Conservation (phyloP, 1,140 invertebrate genomes). For the Sminthurides bifidus region DNA sequence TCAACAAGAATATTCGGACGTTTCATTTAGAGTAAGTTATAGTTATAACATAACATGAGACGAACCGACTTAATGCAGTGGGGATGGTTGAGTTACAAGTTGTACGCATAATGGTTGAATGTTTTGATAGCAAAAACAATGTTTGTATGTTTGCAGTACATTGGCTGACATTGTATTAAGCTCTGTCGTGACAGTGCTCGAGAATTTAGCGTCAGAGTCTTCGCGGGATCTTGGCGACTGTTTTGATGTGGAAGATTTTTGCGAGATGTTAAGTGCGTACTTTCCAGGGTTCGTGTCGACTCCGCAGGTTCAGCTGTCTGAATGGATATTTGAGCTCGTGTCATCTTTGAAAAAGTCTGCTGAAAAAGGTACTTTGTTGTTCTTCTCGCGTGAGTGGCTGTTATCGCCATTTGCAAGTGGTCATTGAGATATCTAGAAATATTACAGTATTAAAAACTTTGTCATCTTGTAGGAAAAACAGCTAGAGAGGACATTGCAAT, state of each 20-base stretch:
- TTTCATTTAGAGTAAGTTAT: slow-evolving; percentile 51
- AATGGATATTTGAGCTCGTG: slow-evolving; percentile 74
- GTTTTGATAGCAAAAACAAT: neutral
- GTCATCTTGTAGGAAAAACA: slow-evolving; percentile 6
- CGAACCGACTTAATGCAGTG: too few species aligned
- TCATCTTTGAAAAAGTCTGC: slow-evolving; percentile 42
- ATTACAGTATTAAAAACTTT: neutral
- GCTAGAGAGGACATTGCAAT: slow-evolving; percentile 10
- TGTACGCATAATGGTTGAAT: neutral
- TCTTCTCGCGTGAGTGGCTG: too few species aligned
- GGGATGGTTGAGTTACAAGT: too few species aligned
- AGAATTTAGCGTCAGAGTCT: slow-evolving; percentile 57
- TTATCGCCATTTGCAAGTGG: too few species aligned
- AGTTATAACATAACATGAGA: too few species aligned
- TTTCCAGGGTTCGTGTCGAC: slow-evolving; percentile 72
- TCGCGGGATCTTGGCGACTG: slow-evolving; percentile 42
- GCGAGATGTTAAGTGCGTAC: slow-evolving; percentile 80
- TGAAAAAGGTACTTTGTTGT: slow-evolving; percentile 17
- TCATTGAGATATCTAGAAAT: too few species aligned
- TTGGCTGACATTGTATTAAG: slow-evolving; percentile 81
- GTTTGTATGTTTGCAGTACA: slow-evolving; percentile 39
- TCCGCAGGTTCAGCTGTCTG: slow-evolving; percentile 58
- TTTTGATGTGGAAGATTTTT: slow-evolving; percentile 75
- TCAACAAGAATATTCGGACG: slow-evolving; percentile 26
- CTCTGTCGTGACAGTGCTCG: slow-evolving; percentile 78